A percentile compares a stretch with the other conserved stretches of the same genome.
Evolutionary conservation across 2,888 invertebrate genomes (phyloP).

Genomic region (Liodrosophila aerea): DNA sequence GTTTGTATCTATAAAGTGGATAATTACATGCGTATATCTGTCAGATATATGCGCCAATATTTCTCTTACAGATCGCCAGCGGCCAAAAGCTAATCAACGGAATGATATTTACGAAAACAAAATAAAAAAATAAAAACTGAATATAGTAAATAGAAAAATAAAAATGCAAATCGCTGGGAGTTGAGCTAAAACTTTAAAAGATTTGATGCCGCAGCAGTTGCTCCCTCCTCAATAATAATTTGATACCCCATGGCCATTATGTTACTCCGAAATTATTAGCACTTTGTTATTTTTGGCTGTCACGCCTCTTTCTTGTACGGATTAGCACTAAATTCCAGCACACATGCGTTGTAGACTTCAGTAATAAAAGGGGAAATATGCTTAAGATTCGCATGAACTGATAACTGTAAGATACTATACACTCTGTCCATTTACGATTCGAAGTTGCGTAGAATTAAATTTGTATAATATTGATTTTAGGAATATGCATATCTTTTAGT

Average conservation of each 20-base stretch:
- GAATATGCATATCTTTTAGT: too few species aligned
- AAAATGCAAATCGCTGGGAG: constrained; percentile 46
- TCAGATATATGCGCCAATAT: constrained; percentile 45
- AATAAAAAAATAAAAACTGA: constrained; percentile 17
- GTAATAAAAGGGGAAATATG: not conserved
- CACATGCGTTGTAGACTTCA: constrained; percentile 1
- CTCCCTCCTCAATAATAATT: constrained; percentile 13
- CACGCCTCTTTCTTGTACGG: constrained; percentile 71
- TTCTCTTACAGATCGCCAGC: constrained; percentile 21
- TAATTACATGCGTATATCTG: constrained; percentile 59
- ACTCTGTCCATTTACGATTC: too few species aligned
- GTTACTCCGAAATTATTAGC: constrained; percentile 69
- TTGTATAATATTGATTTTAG: too few species aligned
- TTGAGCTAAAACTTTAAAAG: constrained; percentile 18
- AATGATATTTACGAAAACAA: constrained; percentile 31
- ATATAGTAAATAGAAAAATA: constrained; percentile 16
- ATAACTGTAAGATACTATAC: constrained; percentile 2
- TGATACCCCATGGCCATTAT: constrained; percentile 51
- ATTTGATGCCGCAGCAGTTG: constrained; percentile 6
- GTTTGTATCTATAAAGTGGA: constrained; percentile 35
- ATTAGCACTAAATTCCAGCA: constrained; percentile 68
- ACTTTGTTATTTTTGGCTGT: constrained; percentile 68
- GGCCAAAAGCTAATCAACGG: constrained; percentile 48
- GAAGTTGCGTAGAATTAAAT: too few species aligned
- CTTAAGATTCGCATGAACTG: not conserved